Percentiles rank a stretch among this genome's conserved stretches.
Conservation (phyloP, 2,113 vertebrate genomes). For the Melanerpes formicivorus region DNA sequence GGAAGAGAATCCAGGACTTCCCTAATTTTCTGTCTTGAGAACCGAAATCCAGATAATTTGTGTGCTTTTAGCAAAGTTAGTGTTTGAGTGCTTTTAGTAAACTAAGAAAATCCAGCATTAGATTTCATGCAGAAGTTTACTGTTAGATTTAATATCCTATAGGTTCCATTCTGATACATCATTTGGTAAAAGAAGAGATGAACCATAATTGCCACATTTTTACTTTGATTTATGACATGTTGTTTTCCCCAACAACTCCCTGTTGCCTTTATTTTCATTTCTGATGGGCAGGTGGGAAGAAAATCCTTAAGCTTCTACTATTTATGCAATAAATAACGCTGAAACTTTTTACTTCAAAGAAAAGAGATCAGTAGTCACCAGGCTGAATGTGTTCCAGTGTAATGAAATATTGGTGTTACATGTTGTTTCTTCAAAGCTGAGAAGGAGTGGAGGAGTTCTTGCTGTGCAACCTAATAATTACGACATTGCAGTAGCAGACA, state of each 20-base stretch:
- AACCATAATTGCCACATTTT: neutral
- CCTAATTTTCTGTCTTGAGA: neutral
- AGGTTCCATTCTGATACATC: neutral
- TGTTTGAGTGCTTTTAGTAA: neutral
- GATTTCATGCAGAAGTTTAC: neutral
- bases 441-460: conserved; percentile 10
- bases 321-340: neutral
- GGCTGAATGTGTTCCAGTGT: neutral
- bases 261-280: conserved; percentile 16
- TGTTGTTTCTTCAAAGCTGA: conserved; percentile 25
- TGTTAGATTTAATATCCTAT: neutral
- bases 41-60: neutral
- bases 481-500: conserved; percentile 1
- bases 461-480: conserved; percentile 10
- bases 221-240: neutral
- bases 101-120: neutral
- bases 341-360: conserved; percentile 14
- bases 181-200: neutral
- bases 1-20: neutral
- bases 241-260: neutral
- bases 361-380: neutral
- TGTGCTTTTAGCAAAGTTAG: neutral
- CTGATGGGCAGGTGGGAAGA: neutral
- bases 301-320: neutral
- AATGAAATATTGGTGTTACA: neutral